Evolutionary conservation across 2,797 vertebrate species (phyloP).

Genomic region (Chrosomus eos): DNA sequence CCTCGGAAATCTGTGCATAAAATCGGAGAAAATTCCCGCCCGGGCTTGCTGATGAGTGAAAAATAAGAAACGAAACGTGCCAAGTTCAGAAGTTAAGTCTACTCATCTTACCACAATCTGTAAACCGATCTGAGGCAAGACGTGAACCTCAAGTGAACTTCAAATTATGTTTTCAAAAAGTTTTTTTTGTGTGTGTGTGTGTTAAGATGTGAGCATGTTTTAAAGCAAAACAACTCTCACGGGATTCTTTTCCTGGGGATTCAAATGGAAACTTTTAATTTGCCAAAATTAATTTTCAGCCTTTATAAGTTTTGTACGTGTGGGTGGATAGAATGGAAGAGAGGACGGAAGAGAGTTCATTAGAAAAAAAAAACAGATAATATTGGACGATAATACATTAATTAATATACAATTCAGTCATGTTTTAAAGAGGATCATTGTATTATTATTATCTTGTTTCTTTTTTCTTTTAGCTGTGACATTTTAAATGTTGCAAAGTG

Average conservation of each 20-base stretch:
- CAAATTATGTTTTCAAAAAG: background rate
- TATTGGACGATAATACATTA: background rate
- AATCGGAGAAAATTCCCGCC: background rate
- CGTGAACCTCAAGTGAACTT: conserved; percentile 4
- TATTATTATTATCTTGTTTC: conserved; percentile 37
- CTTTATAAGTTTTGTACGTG: conserved; percentile 30
- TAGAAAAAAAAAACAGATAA: conserved; percentile 7
- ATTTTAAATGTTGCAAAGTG: conserved; percentile 44
- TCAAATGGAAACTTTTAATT: conserved; percentile 8
- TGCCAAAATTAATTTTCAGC: background rate
- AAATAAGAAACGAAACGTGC: background rate
- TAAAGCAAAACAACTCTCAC: conserved; percentile 18
- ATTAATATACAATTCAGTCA: conserved; percentile 41
- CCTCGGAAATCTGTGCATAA: background rate
- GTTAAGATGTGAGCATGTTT: conserved; percentile 35
- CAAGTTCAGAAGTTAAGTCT: background rate
- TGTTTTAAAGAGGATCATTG: conserved; percentile 19
- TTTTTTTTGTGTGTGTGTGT: background rate
- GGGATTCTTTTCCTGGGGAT: background rate
- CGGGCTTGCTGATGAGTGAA: background rate
- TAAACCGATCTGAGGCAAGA: conserved; percentile 1
- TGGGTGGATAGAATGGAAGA: background rate
- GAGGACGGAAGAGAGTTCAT: background rate
- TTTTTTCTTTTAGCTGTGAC: conserved; percentile 29
- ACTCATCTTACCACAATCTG: background rate